Base-by-base conservation (phyloP, 1,140 invertebrate species). In the Ceratitis capitata region DNA sequence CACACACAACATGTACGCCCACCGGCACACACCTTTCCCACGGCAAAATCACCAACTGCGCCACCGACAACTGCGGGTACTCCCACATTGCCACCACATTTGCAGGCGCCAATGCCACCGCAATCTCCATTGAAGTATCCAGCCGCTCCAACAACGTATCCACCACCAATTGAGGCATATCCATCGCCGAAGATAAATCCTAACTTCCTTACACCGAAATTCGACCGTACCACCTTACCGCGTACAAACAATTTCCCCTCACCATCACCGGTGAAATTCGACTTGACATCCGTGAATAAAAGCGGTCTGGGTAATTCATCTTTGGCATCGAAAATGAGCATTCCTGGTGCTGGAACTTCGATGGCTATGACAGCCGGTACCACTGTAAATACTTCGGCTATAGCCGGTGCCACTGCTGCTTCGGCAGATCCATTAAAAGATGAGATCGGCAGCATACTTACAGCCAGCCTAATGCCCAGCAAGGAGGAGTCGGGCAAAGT, bases 401-500 rank as follows among this genome's bases (percentile, higher is more conserved):
- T 69, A 83, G 82, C 47, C 83, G 85, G 49, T 82, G 84, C 56
- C 74, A 29, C 56, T 69, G n/a, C 64, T 0, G 29, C 86, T 0
- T 87, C 85, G 56, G 82, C 87, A 0, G 90, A 91, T 88, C 89
- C 90, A 0, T 84, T 91, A 0, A 91, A 91, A 32, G 90, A 91
- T 83, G 90, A 91, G 49, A 91, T 91, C 9, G 89, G 89, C 5
- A 91, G 89, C 85, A 90, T 91, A 3, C 51, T 92, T 39, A 88
- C 89, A 0, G 90, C 90, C 2, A 92, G 91, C 35, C 88, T 92
- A 0, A 92, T 92, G 90, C 92, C 92, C 47, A 92, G 91, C 85
- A 92, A 92, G 83, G 92, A 92, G 85, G 92, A 92, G 61, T 92
- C 92, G 0, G 91, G 90, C 10, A 92, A 92, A 87, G 91, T 92